Conservation (phyloP, 1,140 invertebrate species). For the Heliconius himera region DNA sequence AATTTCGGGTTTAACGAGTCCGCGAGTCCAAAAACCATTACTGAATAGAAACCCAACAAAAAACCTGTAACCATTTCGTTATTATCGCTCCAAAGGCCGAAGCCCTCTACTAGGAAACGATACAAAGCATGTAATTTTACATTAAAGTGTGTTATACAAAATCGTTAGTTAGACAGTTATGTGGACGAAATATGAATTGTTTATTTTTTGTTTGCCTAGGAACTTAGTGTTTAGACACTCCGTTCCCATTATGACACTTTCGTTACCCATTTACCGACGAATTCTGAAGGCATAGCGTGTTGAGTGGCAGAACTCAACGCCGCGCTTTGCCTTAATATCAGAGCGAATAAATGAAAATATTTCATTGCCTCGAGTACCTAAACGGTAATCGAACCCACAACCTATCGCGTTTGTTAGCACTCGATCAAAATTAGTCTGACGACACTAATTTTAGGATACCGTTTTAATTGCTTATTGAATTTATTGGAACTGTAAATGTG, state of each 20-base stretch:
- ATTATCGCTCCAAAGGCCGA: slow-evolving; percentile 27
- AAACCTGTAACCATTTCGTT: slow-evolving; percentile 30
- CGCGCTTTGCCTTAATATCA: too few relatives aligned
- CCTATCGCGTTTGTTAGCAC: neutral
- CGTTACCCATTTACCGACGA: too few relatives aligned
- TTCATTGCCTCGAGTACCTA: too few relatives aligned
- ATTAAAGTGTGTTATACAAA: slow-evolving; percentile 31
- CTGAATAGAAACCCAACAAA: slow-evolving; percentile 24
- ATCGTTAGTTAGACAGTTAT: slow-evolving; percentile 20
- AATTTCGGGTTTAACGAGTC: slow-evolving; percentile 13
- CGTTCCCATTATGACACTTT: too few relatives aligned
- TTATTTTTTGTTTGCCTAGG: neutral
- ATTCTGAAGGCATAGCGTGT: too few relatives aligned
- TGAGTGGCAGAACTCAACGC: too few relatives aligned
- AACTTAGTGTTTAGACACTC: too few relatives aligned
- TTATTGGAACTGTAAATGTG: neutral
- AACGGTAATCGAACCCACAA: too few relatives aligned
- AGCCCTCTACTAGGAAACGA: slow-evolving; percentile 35
- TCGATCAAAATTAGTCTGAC: neutral
- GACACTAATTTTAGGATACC: neutral
- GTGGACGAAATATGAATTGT: neutral
- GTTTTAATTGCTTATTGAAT: slow-evolving; percentile 1
- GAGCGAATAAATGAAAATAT: too few relatives aligned
- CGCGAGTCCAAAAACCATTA: slow-evolving; percentile 7
- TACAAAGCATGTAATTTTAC: slow-evolving; percentile 30